A percentile compares a stretch with the other conserved stretches of the same genome.
Conservation (phyloP, 1,140 invertebrate species). For the Liolophura sinensis region DNA sequence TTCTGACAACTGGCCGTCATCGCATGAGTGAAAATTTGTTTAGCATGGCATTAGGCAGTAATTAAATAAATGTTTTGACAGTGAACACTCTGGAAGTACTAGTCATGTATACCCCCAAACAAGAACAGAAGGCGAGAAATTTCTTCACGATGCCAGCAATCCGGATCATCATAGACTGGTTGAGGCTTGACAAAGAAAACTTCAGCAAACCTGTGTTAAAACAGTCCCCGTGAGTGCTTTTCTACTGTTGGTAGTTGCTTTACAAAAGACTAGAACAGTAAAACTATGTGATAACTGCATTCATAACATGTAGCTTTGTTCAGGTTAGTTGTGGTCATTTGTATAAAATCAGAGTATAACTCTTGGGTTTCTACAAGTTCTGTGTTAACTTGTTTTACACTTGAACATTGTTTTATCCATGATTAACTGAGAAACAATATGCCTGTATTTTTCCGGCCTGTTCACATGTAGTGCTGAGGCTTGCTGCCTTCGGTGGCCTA, state of each 20-base stretch:
- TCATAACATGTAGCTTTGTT: constrained; percentile 4
- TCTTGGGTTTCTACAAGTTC: too few species aligned
- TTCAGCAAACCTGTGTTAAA: constrained; percentile 67
- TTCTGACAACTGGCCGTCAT: constrained; percentile 65
- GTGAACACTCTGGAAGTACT: constrained; percentile 69
- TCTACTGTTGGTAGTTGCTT: constrained; percentile 9
- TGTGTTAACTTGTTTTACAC: too few species aligned
- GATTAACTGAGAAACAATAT: too few species aligned
- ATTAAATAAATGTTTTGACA: constrained; percentile 24
- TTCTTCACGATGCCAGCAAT: constrained; percentile 75
- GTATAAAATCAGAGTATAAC: too few species aligned
- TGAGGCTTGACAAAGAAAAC: constrained; percentile 65
- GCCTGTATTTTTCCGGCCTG: too few species aligned
- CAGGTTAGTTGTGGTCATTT: too few species aligned
- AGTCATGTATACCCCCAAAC: constrained; percentile 67
- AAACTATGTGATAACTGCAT: not conserved
- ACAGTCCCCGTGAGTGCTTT: constrained; percentile 62
- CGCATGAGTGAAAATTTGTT: too few species aligned
- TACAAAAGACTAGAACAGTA: not conserved
- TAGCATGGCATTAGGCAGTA: too few species aligned
- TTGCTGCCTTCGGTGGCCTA: too few species aligned
- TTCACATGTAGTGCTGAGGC: too few species aligned
- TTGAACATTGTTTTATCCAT: too few species aligned
- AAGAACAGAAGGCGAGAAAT: constrained; percentile 64
- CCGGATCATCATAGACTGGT: constrained; percentile 76